Conservation (phyloP, 2,888 invertebrate species). For the Hydraecia micacea region DNA sequence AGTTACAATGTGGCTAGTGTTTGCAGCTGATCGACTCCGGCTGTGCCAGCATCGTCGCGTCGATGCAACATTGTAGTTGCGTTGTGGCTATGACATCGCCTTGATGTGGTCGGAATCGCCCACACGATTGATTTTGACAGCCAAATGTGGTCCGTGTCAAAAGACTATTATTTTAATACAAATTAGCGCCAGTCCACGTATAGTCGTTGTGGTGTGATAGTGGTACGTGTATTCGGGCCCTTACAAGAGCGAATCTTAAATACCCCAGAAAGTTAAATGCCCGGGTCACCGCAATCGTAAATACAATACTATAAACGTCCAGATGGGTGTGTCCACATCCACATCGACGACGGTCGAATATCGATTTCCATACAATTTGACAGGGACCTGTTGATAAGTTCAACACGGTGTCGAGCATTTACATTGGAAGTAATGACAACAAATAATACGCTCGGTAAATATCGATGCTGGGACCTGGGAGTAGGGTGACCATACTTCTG, state of each 20-base stretch:
- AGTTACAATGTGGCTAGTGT: neutral
- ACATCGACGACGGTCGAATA: slow-evolving; percentile 14
- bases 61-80: no score
- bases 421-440: slow-evolving; percentile 45
- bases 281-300: slow-evolving; percentile 20
- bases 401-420: slow-evolving; percentile 37
- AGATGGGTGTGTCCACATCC: slow-evolving; percentile 19
- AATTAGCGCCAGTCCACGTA: neutral
- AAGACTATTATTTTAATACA: neutral
- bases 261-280: slow-evolving; percentile 36
- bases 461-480: slow-evolving; percentile 36
- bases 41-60: neutral
- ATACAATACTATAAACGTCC: slow-evolving; percentile 16
- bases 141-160: neutral
- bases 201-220: neutral
- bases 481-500: slow-evolving; percentile 25
- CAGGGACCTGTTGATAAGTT: slow-evolving; percentile 47
- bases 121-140: neutral
- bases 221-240: neutral
- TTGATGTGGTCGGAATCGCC: no score
- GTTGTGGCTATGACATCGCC: neutral
- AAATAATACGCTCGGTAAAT: slow-evolving; percentile 52
- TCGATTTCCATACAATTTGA: slow-evolving; percentile 39
- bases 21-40: no score
- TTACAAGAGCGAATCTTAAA: slow-evolving; percentile 14